These are phyloP conservation scores for Kryphioiulus occultus DNA, from an alignment of 2,888 invertebrate genomes.

Conservation along the genomic window DNA sequence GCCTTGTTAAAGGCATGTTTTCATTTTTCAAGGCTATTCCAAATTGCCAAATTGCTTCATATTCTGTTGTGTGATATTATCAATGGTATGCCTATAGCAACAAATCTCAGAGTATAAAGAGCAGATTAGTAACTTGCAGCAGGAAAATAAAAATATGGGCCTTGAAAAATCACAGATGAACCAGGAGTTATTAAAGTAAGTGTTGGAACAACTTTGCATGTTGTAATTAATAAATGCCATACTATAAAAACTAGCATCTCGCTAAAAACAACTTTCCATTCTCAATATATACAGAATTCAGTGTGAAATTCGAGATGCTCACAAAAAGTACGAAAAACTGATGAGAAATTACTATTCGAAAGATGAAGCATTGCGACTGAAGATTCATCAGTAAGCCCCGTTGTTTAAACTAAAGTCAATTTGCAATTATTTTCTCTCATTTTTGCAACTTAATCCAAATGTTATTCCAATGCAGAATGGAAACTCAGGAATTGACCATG, in stretches of 20 bases:
- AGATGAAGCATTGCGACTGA: neutral
- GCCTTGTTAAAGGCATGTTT: slow-evolving; percentile 35
- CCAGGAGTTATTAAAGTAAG: slow-evolving; percentile 3
- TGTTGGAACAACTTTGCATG: neutral
- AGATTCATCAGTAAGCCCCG: neutral
- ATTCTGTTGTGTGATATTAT: neutral
- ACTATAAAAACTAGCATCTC: neutral
- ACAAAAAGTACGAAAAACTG: neutral
- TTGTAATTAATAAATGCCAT: neutral
- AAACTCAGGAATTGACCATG: neutral
- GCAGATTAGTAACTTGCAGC: neutral
- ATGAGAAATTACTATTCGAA: slow-evolving; percentile 35
- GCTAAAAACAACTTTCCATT: neutral
- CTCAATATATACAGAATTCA: neutral
- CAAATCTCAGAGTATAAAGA: slow-evolving; percentile 10
- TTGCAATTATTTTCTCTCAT: neutral
- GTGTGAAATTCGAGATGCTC: neutral
- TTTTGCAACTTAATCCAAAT: neutral
- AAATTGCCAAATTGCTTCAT: neutral
- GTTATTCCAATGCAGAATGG: neutral
- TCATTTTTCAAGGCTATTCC: neutral
- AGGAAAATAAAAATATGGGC: slow-evolving; percentile 17
- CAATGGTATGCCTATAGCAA: neutral
- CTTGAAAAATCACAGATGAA: neutral
- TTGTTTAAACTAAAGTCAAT: neutral